A percentile compares a stretch with the other conserved stretches of the same genome.
These are phyloP conservation scores for Arge pagana DNA, from an alignment of 2,888 invertebrate species.

Conservation along the genomic window DNA sequence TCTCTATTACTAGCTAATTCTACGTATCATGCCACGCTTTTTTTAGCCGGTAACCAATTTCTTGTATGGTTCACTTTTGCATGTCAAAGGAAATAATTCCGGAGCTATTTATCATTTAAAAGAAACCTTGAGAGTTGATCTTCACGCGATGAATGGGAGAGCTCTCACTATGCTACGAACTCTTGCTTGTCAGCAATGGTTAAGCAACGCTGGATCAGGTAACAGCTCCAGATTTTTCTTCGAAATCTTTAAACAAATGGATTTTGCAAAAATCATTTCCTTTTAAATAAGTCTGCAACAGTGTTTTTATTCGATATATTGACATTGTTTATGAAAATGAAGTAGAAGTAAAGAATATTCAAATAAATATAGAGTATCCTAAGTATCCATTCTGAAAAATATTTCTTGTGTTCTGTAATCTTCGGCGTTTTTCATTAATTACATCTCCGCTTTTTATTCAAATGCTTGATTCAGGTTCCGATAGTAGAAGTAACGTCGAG, in stretches of 20 bases:
- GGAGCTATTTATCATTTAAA: constrained; percentile 68
- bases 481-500: constrained; percentile 27
- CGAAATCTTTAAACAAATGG: background rate
- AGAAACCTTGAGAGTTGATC: constrained; percentile 64
- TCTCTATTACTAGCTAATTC: background rate
- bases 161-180: constrained; percentile 61
- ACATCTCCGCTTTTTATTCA: too few relatives aligned
- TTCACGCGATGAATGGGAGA: constrained; percentile 59
- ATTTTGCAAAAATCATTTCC: too few relatives aligned
- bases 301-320: too few relatives aligned
- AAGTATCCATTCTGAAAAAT: too few relatives aligned
- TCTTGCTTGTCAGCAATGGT: constrained; percentile 61
- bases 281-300: too few relatives aligned
- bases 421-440: too few relatives aligned
- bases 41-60: constrained; percentile 73
- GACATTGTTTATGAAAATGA: too few relatives aligned
- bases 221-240: constrained; percentile 16
- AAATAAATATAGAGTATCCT: too few relatives aligned
- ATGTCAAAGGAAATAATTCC: constrained; percentile 67
- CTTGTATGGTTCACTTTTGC: constrained; percentile 66
- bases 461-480: constrained; percentile 20
- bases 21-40: constrained; percentile 21
- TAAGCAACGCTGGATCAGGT: constrained; percentile 32
- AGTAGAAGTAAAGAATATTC: too few relatives aligned
- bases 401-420: too few relatives aligned